Conservation (phyloP, 2,888 invertebrate species). For the Esperia sulphurella region DNA sequence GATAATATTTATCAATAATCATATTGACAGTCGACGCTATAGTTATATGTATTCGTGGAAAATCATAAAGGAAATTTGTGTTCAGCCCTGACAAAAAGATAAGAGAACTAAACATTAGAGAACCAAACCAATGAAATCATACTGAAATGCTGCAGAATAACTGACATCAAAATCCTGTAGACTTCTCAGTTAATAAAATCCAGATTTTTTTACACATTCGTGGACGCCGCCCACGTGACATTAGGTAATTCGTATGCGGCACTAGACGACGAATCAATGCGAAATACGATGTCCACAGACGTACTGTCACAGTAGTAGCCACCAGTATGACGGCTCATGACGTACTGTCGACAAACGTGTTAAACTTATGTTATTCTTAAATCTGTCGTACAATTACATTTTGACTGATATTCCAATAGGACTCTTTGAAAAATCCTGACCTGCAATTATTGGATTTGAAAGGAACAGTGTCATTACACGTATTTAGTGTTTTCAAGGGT, state of each 20-base stretch:
- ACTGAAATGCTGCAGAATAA: slow-evolving; percentile 29
- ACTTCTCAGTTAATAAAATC: slow-evolving; percentile 47
- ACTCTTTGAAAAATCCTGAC: slow-evolving; percentile 42
- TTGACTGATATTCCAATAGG: slow-evolving; percentile 40
- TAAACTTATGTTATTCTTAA: slow-evolving; percentile 39
- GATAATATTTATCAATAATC: neutral
- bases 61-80: slow-evolving; percentile 18
- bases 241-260: too few relatives aligned
- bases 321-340: too few relatives aligned
- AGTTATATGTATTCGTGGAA: slow-evolving; percentile 20
- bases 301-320: too few relatives aligned
- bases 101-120: slow-evolving; percentile 32
- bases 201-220: too few relatives aligned
- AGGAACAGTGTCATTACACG: slow-evolving; percentile 29
- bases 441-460: slow-evolving; percentile 43
- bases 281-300: too few relatives aligned
- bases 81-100: slow-evolving; percentile 22
- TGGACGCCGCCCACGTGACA: too few relatives aligned
- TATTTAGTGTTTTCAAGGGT: slow-evolving; percentile 38
- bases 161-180: slow-evolving; percentile 38
- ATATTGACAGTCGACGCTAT: slow-evolving; percentile 7
- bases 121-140: slow-evolving; percentile 28
- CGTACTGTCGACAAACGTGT: too few relatives aligned
- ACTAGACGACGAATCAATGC: too few relatives aligned
- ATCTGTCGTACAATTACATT: slow-evolving; percentile 44